Evolutionary conservation across 2,113 vertebrate genomes (phyloP), one percentile per base, ranked within the genome.

Genomic region (Pelmatolapia mariae): DNA sequence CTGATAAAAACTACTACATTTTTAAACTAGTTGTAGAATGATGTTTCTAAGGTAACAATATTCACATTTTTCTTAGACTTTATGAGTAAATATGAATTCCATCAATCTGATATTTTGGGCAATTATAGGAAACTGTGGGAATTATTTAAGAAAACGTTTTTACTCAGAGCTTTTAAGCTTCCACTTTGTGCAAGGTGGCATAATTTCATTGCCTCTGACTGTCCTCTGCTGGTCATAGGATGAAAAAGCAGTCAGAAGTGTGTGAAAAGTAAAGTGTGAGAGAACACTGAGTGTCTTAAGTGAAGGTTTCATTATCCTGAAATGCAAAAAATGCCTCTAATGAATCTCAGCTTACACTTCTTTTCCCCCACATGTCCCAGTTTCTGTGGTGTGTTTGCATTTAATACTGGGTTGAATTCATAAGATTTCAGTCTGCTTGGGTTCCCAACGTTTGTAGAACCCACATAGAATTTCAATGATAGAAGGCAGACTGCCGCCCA

Each of bases 161-260:
- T 12, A n/a, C 43, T 10, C 45, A 0, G 16, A 13, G 43, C 4
- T 4, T 19, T 50, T 31, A 0, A n/a, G 10, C 0, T 5, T 43
- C 22, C 40, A 66, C 68, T 45, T 43, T 0, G 13, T 76, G 9
- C 9, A 7, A 66, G 54, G 13, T 29, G 40, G 19, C 8, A 6
- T 45, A 2, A 61, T 22, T 31, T 54, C 12, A 50, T 12, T 19
- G 71, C 16, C 22, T 29, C 4, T n/a, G 12, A 38, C 2, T 7
- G 59, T 80, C 87, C 71, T 86, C 89, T 93, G 87, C 88, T 94
- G 90, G 80, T 19, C 45, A 26, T 2, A 57, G 4, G 45, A 12
- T 85, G 10, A 26, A 91, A 84, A n/a, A 84, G 63, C 86, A 84
- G 1, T 11, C 3, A 38, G 5, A 45, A 12, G 80, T 68, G 59